phyloP scores from a whole-genome alignment of 2,113 vertebrate species.

The Miniopterus natalensis region DNA sequence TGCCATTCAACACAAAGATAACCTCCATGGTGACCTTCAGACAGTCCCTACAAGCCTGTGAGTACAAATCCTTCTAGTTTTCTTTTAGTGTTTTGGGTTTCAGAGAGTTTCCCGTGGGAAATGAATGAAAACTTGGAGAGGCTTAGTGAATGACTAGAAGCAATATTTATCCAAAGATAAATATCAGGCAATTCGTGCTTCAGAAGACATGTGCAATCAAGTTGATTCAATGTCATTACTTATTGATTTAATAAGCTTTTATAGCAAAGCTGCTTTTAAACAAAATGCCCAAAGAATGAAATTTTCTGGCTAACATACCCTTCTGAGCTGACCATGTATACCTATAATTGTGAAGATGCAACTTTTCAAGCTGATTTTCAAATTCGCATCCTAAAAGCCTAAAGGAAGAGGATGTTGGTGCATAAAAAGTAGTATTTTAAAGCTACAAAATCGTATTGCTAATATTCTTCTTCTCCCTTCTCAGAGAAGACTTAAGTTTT shows the following conservation, averaged over 20 bases:
- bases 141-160: not conserved
- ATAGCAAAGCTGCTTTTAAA: slow-evolving; percentile 19
- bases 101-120: slow-evolving; percentile 39
- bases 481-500: not conserved
- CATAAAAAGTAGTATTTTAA: not conserved
- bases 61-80: slow-evolving; percentile 36
- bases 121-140: slow-evolving; percentile 30
- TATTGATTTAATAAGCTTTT: slow-evolving; percentile 48
- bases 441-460: not conserved
- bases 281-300: slow-evolving; percentile 41
- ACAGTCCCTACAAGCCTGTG: not conserved
- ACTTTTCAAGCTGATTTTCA: slow-evolving; percentile 54
- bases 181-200: not conserved
- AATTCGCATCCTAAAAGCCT: slow-evolving; percentile 32
- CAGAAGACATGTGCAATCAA: not conserved
- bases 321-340: not conserved
- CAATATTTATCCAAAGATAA: slow-evolving; percentile 35
- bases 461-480: slow-evolving; percentile 13
- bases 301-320: slow-evolving; percentile 44
- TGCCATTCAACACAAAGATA: slow-evolving; percentile 20
- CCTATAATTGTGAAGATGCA: not conserved
- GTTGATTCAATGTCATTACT: slow-evolving; percentile 57
- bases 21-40: not conserved
- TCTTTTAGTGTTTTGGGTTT: slow-evolving; percentile 36
- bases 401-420: slow-evolving; percentile 23